These are phyloP conservation scores for Aethina tumida DNA, from an alignment of 1,140 invertebrate species.

Conservation along the genomic window DNA sequence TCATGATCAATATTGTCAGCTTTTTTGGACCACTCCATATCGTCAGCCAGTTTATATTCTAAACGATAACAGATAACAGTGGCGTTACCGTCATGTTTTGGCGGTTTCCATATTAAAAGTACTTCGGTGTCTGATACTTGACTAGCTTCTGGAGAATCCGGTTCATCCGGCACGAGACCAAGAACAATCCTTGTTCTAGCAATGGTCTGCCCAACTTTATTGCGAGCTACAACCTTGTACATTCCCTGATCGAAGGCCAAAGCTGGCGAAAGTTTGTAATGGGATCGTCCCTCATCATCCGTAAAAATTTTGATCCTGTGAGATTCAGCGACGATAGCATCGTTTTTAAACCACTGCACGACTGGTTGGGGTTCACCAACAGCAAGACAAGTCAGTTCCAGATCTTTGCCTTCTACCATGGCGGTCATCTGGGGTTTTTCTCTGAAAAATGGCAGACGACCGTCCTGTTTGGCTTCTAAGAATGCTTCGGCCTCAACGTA, in stretches of 20 bases:
- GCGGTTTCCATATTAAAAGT: conserved; percentile 80
- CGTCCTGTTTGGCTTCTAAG: conserved; percentile 68
- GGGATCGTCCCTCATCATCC: conserved; percentile 67
- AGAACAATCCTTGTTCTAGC: conserved; percentile 62
- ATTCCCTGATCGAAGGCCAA: conserved; percentile 77
- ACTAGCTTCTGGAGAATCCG: conserved; percentile 76
- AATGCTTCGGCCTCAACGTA: conserved; percentile 78
- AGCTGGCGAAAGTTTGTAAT: conserved; percentile 64
- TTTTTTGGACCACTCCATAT: conserved; percentile 75
- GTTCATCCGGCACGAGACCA: conserved; percentile 65
- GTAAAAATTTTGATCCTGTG: conserved; percentile 65
- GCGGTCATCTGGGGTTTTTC: conserved; percentile 71
- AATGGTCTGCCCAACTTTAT: conserved; percentile 69
- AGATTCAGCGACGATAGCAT: conserved; percentile 71
- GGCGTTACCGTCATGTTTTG: conserved; percentile 56
- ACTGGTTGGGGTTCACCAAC: conserved; percentile 81
- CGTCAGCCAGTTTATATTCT: conserved; percentile 67
- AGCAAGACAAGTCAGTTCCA: conserved; percentile 72
- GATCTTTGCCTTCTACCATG: conserved; percentile 66
- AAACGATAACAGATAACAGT: conserved; percentile 75
- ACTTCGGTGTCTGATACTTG: conserved; percentile 79
- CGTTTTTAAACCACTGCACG: conserved; percentile 95
- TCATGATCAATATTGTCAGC: conserved; percentile 88
- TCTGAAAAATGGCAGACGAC: conserved; percentile 68
- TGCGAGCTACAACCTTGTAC: conserved; percentile 91